Conservation (phyloP, 2,888 invertebrate species). For the Tyria jacobaeae region DNA sequence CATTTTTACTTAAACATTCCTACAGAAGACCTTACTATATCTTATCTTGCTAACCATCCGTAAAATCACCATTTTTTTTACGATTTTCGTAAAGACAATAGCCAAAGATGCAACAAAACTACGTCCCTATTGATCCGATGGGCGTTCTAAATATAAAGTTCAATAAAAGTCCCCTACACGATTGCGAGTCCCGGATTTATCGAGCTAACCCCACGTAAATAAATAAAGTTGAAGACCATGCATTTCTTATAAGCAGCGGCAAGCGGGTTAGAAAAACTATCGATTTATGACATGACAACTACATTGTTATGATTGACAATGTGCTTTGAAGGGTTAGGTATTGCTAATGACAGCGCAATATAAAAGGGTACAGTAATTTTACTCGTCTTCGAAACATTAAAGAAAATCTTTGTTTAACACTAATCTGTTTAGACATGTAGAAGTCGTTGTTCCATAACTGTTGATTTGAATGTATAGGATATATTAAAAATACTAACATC, state of each 20-base stretch:
- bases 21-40: background rate
- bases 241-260: conserved; percentile 81
- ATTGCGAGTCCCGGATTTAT: conserved; percentile 83
- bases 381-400: too few relatives aligned
- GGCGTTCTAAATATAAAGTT: conserved; percentile 83
- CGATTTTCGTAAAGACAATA: conserved; percentile 37
- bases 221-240: conserved; percentile 82
- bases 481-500: too few relatives aligned
- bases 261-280: conserved; percentile 76
- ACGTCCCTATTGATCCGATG: conserved; percentile 78
- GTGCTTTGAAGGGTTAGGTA: conserved; percentile 1
- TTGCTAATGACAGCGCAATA: background rate
- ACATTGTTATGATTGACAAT: conserved; percentile 60
- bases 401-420: too few relatives aligned
- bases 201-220: conserved; percentile 85
- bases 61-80: conserved; percentile 6
- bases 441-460: too few relatives aligned
- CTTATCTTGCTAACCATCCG: background rate
- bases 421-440: too few relatives aligned
- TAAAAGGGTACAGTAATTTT: background rate
- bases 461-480: too few relatives aligned
- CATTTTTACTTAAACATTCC: background rate
- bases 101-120: conserved; percentile 60
- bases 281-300: conserved; percentile 61
- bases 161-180: conserved; percentile 83